Evolutionary conservation across 2,113 vertebrate species (phyloP), one percentile per base, ranked within the genome.

Genomic region (Camelus dromedarius): DNA sequence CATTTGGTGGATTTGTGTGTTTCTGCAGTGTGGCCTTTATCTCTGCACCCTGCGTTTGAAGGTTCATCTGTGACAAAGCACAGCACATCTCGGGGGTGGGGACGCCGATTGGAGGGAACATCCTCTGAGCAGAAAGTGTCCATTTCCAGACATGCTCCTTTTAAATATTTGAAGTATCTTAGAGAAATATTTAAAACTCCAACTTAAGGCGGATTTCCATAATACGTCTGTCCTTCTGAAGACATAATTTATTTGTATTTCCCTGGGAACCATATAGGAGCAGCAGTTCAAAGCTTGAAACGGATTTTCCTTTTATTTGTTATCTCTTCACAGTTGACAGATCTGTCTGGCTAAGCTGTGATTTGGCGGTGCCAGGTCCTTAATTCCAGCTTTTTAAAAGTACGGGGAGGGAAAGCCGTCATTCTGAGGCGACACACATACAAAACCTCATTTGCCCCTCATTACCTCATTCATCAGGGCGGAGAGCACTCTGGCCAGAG

Each of bases 221-320:
- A 46, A 72, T 91, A 69, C 88, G 38, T 75, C 58, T 80, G 79
- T 72, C 70, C 38, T 83, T 88, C 9, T 69, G 75, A 88, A 79
- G 64, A 85, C 84, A 82, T 24, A 60, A 62, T 95, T 93, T 76
- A 95, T 91, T 89, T 84, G 46, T 84, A 30, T 91, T 80, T 95
- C 60, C 64, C 42, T 87, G 50, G 28, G 28, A 75, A 28, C 64
- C 50, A 73, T 75, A 84, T 56, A 75, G 52, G 14, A 60, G 62
- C 26, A 56, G 62, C 91, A 89, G 76, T 95, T 88, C 69, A 97
- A 93, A 95, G 83, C 77, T 69, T 28, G 42, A 96, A 88, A 80
- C 52, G 50, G 38, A 30, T 76, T 97, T 95, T 91, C 50, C n/a
- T 92, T 93, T 46, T 56, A 14, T 66, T 92, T 95, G 24, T 90